These are phyloP conservation scores for Catocala sponsa DNA, from an alignment of 2,888 invertebrate species.

Conservation along the genomic window DNA sequence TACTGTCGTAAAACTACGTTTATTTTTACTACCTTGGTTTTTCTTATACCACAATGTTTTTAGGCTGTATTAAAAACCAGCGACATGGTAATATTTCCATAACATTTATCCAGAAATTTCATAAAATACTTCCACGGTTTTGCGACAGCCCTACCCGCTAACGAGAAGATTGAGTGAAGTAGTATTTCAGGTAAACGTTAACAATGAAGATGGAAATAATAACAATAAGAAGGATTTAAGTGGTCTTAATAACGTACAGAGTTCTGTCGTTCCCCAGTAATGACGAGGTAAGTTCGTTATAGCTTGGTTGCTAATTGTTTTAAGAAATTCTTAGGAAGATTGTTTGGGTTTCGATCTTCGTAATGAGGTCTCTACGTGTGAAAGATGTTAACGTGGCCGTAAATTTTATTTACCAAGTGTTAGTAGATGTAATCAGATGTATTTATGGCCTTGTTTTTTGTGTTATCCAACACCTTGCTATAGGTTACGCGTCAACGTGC, in stretches of 20 bases:
- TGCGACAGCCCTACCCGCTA: conserved; percentile 33
- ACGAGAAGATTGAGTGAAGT: conserved; percentile 42
- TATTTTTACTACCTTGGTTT: no score
- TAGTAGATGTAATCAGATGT: not conserved
- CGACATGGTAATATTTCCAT: no score
- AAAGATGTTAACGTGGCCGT: not conserved
- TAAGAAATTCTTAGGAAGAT: conserved; percentile 25
- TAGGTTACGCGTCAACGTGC: no score
- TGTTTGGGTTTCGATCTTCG: conserved; percentile 1
- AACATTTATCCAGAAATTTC: no score
- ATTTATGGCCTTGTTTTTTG: no score
- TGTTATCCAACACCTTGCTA: no score
- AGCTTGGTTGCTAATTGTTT: conserved; percentile 36
- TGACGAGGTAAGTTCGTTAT: conserved; percentile 35
- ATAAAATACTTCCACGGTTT: not conserved
- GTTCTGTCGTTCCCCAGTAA: conserved; percentile 29
- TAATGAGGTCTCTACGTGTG: conserved; percentile 2
- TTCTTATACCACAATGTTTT: no score
- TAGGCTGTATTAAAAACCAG: no score
- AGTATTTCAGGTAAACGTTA: conserved; percentile 44
- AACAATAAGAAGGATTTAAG: conserved; percentile 47
- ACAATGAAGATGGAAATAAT: conserved; percentile 46
- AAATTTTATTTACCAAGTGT: not conserved
- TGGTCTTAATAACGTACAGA: conserved; percentile 11
- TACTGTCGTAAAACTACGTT: conserved; percentile 1